Evolutionary conservation across 1,140 invertebrate genomes (phyloP), one percentile per base, ranked within the genome.

Genomic region (Rhizoglyphus robini): DNA sequence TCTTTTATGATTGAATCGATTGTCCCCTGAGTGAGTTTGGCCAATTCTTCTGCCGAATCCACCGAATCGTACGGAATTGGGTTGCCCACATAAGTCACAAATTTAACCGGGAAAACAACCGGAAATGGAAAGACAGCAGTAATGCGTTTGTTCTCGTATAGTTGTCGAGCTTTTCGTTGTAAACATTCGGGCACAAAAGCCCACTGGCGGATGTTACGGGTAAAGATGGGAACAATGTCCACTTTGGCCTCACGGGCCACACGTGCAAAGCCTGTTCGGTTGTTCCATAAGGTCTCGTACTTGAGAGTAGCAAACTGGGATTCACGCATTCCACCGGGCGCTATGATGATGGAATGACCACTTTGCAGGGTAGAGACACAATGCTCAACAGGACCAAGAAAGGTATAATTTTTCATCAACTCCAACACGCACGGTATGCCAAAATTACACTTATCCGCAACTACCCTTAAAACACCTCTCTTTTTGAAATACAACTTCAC

Each of bases 91-190:
- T 87, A 87, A n/a, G 90, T 93, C 68, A 67, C 82, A 71, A 98
- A 80, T 79, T 98, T 98, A 0, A 97, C 94, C n/a, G 1, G 95
- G 95, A 79, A 97, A 97, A 38, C 92, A 90, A 23, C 95, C 95
- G 79, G 95, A 98, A 63, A 98, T 86, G 29, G 94, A 94, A 68
- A 89, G n/a, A n/a, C 86, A 59, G 95, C 80, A 15, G 95, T 95
- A 68, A 96, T 81, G 65, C 88, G 83, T 0, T 88, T 90, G 70
- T 81, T 83, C 65, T 87, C 84, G 77, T 87, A 89, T 15, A 91
- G 63, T 63, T 72, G 71, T 38, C 78, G 69, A 15, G 79, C 72
- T 62, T 32, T 2, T 1, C 18, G 18, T 64, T 59, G 51, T 61
- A 65, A 65, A n/a, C 18, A 15, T 65, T 61, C 30, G 3, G 29